Base-by-base conservation (phyloP, 1,140 invertebrate genomes). In the Danaus plexippus region DNA sequence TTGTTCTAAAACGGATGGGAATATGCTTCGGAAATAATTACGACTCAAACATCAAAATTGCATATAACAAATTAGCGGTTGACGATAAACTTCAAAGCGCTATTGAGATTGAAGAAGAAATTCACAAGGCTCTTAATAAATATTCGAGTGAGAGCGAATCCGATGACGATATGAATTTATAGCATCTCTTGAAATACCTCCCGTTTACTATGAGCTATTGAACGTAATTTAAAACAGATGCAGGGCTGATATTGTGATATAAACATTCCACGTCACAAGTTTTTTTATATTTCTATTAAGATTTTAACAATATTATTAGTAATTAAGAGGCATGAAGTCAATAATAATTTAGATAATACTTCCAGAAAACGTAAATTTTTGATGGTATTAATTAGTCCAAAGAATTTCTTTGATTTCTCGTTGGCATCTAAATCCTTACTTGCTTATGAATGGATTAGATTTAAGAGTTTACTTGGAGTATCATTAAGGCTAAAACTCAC, bases 51-150 rank as follows among this genome's bases (percentile, higher is more conserved):
- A 73, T 75, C 40, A 77, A 74, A 52, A 74, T 75, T 46, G 75
- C 73, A 8, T 85, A 87, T 61, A 79, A 84, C 44, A 85, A 80
- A 65, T 64, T 87, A 46, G 74, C 80, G 22, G 65, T 71, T 47
- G 80, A 82, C 55, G 81, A 87, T n/a, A 82, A 80, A 63, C 58
- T 73, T 47, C 78, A 82, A 46, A 84, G 71, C 43, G 81, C 75
- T n/a, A 47, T 77, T n/a, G 81, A 85, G 46, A 69, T 87, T 12
- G 79, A 87, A 60, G 71, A 83, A 54, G 84, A 85, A 55, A 84
- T 87, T 52, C 74, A 77, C n/a, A 75, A 81, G 50, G 84, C 82
- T 52, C 66, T 84, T 40, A 74, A 68, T 57, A 65, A 76, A 32
- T 74, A 75, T 58, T 74, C 63, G 10, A 87, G 76, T 40, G 80